These are phyloP conservation scores for Drosophila insularis DNA, from an alignment of 1,140 invertebrate genomes.

Conservation along the genomic window DNA sequence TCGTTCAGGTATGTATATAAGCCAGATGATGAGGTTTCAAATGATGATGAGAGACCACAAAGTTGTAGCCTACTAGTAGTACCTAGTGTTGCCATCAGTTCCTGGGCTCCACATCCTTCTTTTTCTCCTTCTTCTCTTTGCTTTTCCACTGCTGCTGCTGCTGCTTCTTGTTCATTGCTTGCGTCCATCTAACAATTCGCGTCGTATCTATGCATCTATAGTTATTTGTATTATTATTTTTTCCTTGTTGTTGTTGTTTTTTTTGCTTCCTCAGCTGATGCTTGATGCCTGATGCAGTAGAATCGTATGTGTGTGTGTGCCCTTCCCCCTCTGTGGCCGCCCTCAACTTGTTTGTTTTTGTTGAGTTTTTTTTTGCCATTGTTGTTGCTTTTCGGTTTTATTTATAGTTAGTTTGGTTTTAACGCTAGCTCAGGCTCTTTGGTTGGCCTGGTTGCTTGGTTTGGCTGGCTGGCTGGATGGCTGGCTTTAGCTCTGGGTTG, in stretches of 20 bases:
- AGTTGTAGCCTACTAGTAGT: not conserved
- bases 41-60: constrained; percentile 31
- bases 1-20: constrained; percentile 33
- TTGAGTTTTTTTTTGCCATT: constrained; percentile 27
- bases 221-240: constrained; percentile 79
- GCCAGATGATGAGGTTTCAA: constrained; percentile 37
- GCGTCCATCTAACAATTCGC: constrained; percentile 68
- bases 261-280: constrained; percentile 40
- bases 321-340: not conserved
- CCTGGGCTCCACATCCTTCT: not conserved
- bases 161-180: constrained; percentile 53
- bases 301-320: not conserved
- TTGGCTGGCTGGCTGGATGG: constrained; percentile 12
- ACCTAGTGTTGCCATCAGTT: not conserved
- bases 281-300: constrained; percentile 1
- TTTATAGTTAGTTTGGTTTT: constrained; percentile 76
- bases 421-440: constrained; percentile 55
- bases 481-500: not conserved
- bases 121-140: not conserved
- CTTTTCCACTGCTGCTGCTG: constrained; percentile 3
- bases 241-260: constrained; percentile 59
- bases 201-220: constrained; percentile 76
- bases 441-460: constrained; percentile 15
- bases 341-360: constrained; percentile 15
- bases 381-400: constrained; percentile 73